A percentile compares a stretch with the other conserved stretches of the same genome.
These are phyloP conservation scores for Takifugu flavidus DNA, from an alignment of 2,113 vertebrate species.

Conservation along the genomic window DNA sequence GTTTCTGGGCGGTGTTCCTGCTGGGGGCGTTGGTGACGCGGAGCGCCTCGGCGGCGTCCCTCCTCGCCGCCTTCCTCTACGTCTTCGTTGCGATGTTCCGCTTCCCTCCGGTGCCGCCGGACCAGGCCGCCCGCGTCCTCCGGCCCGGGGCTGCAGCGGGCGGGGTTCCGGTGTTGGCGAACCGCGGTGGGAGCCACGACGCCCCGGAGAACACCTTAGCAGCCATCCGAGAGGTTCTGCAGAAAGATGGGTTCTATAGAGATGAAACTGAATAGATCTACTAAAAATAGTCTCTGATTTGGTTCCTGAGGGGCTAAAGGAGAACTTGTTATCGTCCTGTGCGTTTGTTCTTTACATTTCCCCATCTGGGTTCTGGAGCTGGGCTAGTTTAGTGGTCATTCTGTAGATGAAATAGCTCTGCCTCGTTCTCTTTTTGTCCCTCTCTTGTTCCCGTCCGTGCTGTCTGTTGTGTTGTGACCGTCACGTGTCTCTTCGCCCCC, in stretches of 20 bases:
- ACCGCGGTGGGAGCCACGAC: slow-evolving; percentile 85
- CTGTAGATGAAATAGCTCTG: too few relatives aligned
- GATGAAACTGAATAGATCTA: neutral
- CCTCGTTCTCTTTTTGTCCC: too few relatives aligned
- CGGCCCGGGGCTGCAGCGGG: slow-evolving; percentile 61
- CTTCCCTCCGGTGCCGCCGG: slow-evolving; percentile 75
- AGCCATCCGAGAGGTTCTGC: slow-evolving; percentile 82
- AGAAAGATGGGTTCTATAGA: neutral
- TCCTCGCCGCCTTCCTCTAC: slow-evolving; percentile 78
- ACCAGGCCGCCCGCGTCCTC: slow-evolving; percentile 78
- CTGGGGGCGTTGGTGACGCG: slow-evolving; percentile 72
- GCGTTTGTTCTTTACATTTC: too few relatives aligned
- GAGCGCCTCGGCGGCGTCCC: slow-evolving; percentile 74
- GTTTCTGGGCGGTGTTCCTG: slow-evolving; percentile 74
- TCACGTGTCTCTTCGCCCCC: too few relatives aligned
- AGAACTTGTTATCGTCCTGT: too few relatives aligned
- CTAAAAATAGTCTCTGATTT: too few relatives aligned
- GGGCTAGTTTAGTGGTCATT: too few relatives aligned
- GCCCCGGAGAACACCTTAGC: slow-evolving; percentile 92
- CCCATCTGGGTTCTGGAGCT: too few relatives aligned
- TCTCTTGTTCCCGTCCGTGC: too few relatives aligned
- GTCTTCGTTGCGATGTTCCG: slow-evolving; percentile 78
- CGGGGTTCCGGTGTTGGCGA: slow-evolving; percentile 78
- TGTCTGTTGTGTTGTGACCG: too few relatives aligned
- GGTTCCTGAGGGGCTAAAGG: too few relatives aligned